These are phyloP conservation scores for Acheta domesticus DNA, from an alignment of 2,888 invertebrate species.

Conservation along the genomic window DNA sequence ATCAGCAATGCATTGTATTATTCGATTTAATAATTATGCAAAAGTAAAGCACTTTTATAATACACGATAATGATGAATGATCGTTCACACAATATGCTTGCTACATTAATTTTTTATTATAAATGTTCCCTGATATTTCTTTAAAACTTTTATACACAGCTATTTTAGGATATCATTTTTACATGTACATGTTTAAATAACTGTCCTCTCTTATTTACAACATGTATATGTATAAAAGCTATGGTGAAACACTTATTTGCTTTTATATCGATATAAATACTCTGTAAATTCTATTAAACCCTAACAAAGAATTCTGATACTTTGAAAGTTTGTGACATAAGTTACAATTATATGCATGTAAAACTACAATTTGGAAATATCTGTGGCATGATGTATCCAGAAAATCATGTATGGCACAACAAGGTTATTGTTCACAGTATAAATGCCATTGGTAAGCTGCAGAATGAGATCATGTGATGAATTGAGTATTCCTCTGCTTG, in stretches of 20 bases:
- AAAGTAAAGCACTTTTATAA: conserved; percentile 18
- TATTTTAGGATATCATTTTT: conserved; percentile 4
- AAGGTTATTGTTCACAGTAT: conserved; percentile 1
- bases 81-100: conserved; percentile 4
- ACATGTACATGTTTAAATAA: conserved; percentile 18
- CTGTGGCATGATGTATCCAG: conserved; percentile 1
- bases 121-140: conserved; percentile 18
- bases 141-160: conserved; percentile 11
- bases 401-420: conserved; percentile 18
- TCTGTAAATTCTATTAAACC: conserved; percentile 12
- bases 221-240: conserved; percentile 18
- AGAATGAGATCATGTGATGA: conserved; percentile 18
- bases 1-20: conserved; percentile 1
- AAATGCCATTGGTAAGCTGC: conserved; percentile 7
- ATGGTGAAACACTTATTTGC: conserved; percentile 18
- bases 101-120: conserved; percentile 6
- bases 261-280: conserved; percentile 9
- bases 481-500: conserved; percentile 8
- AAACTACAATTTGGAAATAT: conserved; percentile 11
- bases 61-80: conserved; percentile 18
- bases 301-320: conserved; percentile 18
- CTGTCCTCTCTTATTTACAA: conserved; percentile 9
- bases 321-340: conserved; percentile 18
- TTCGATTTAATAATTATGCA: conserved; percentile 18
- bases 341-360: conserved; percentile 18